These are phyloP conservation scores for Punctoribates punctum DNA, from an alignment of 2,888 invertebrate species.

Conservation along the genomic window DNA sequence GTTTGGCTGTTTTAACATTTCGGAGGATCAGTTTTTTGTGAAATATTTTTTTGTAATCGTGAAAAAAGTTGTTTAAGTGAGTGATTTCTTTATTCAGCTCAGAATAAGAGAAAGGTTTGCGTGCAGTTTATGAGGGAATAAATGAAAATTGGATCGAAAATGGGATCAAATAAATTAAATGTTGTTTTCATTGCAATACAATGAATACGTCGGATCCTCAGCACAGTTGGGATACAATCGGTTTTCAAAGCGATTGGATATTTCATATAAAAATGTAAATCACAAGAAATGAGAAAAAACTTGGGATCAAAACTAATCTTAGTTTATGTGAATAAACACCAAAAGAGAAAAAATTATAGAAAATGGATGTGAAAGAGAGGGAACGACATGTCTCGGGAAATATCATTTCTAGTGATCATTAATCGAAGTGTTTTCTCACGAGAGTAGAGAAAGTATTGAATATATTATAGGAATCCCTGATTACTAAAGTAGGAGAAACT, in stretches of 20 bases:
- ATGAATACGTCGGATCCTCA: not conserved
- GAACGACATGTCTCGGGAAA: not conserved
- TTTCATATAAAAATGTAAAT: constrained; percentile 27
- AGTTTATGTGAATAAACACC: not conserved
- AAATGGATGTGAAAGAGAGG: not conserved
- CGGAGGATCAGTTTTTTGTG: not conserved
- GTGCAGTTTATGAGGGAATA: constrained; percentile 8
- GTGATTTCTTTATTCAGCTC: not conserved
- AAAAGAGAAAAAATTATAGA: not conserved
- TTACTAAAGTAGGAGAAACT: constrained; percentile 1
- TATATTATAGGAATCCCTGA: not conserved
- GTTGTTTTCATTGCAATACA: constrained; percentile 7
- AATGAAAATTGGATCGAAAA: not conserved
- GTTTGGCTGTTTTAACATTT: not conserved
- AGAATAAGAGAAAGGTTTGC: not conserved
- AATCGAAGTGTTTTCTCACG: not conserved
- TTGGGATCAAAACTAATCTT: constrained; percentile 7
- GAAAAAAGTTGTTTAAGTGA: constrained; percentile 3
- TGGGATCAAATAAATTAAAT: not conserved
- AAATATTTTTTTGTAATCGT: not conserved
- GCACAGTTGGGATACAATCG: not conserved
- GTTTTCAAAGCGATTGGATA: not conserved
- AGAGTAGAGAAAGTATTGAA: not conserved
- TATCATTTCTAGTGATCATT: not conserved
- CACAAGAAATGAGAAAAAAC: not conserved